These are phyloP conservation scores for Eustalomyia histrio DNA, from an alignment of 2,888 invertebrate species.

Conservation along the genomic window DNA sequence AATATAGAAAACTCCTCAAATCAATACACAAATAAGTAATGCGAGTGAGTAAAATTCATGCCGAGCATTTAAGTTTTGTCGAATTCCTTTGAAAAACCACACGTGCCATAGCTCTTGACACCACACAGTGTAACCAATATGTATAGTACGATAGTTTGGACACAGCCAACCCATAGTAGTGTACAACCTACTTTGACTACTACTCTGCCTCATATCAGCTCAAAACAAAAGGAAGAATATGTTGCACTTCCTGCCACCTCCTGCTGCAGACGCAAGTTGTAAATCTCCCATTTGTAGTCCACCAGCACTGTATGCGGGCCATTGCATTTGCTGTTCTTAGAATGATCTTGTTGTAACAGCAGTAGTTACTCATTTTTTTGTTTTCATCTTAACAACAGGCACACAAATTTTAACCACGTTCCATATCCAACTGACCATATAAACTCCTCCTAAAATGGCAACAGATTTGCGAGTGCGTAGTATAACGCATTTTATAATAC, in stretches of 20 bases:
- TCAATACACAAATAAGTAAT: neutral
- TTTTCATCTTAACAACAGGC: conserved; percentile 20
- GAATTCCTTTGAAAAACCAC: conserved; percentile 66
- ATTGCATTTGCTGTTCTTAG: conserved; percentile 62
- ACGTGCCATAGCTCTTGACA: conserved; percentile 64
- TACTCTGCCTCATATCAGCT: conserved; percentile 18
- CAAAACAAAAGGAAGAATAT: neutral
- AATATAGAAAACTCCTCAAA: conserved; percentile 12
- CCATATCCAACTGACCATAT: conserved; percentile 55
- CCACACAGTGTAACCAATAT: conserved; percentile 59
- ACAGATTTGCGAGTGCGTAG: conserved; percentile 40
- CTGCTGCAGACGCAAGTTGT: conserved; percentile 61
- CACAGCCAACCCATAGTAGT: conserved; percentile 27
- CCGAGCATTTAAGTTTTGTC: conserved; percentile 38
- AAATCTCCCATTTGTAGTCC: conserved; percentile 64
- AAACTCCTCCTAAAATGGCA: conserved; percentile 54
- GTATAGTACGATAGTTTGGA: conserved; percentile 2
- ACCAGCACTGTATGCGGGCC: conserved; percentile 60
- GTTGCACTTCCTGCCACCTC: conserved; percentile 64
- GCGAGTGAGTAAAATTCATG: conserved; percentile 30
- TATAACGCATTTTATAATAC: conserved; percentile 2
- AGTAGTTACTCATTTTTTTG: conserved; percentile 57
- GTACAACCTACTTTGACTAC: conserved; percentile 42
- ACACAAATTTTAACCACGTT: conserved; percentile 57
- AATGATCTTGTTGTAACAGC: conserved; percentile 65